A percentile compares a stretch with the other conserved stretches of the same genome.
Conservation (phyloP, 2,888 invertebrate species). For the Cryptocephalus primarius region DNA sequence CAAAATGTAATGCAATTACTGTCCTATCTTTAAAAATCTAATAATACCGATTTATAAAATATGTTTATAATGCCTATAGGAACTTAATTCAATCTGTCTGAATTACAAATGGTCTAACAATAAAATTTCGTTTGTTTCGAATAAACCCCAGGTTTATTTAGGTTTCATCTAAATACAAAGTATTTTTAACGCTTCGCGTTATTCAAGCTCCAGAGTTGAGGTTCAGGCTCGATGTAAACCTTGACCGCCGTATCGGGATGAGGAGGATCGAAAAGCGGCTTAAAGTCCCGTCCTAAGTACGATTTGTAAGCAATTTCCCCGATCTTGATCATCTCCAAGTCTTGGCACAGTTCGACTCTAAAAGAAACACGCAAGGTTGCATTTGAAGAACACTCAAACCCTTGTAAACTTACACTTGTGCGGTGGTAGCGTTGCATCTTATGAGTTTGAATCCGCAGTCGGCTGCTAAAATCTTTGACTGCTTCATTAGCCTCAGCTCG, state of each 20-base stretch:
- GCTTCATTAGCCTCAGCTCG: slow-evolving; percentile 34
- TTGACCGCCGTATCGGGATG: slow-evolving; percentile 40
- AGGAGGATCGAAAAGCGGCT: slow-evolving; percentile 42
- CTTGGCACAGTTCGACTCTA: slow-evolving; percentile 38
- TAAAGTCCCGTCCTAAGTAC: slow-evolving; percentile 39
- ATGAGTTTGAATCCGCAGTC: slow-evolving; percentile 40
- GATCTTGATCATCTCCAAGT: slow-evolving; percentile 39
- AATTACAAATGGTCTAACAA: no score
- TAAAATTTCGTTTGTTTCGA: no score
- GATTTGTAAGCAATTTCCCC: slow-evolving; percentile 43
- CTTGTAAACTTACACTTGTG: slow-evolving; percentile 40
- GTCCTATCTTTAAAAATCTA: no score
- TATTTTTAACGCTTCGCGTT: no score
- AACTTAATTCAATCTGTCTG: no score
- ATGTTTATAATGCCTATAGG: no score
- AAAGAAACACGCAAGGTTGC: no score
- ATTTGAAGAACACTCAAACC: no score
- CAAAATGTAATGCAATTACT: no score
- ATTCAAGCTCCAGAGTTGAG: slow-evolving; percentile 5
- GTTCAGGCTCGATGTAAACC: slow-evolving; percentile 34
- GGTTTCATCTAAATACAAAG: no score
- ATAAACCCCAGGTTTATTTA: no score
- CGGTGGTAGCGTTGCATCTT: slow-evolving; percentile 39
- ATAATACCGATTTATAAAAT: no score
- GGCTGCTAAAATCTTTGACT: slow-evolving; percentile 34